Evolutionary conservation across 1,140 invertebrate genomes (phyloP), one percentile per base, ranked within the genome.

Genomic region (Musca domestica): DNA sequence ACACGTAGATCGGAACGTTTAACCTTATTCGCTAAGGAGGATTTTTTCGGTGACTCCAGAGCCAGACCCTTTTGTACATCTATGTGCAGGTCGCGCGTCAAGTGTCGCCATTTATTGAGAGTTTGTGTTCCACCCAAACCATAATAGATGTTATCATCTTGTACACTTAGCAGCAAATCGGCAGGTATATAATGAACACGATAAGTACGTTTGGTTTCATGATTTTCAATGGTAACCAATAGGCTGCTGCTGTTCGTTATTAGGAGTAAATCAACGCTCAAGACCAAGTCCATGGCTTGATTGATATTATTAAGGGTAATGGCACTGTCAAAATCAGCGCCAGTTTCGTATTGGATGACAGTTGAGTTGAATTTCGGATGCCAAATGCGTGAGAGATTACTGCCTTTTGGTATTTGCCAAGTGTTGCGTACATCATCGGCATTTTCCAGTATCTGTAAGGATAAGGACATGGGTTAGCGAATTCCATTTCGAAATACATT

Each of bases 1-100:
- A 82, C 87, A 83, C 91, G 92, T 72, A 93, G 86, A 76, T 94
- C 93, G n/a, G 88, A 90, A 71, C 89, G 86, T 0, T 90, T 87
- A 4, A 92, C 83, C 82, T 92, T 92, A 1, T 74, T 34, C 14
- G 19, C 6, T 69, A 68, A 41, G 27, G 23, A 19, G 12, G 64
- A 87, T 76, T 88, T 88, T 15, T 86, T 86, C 72, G 88, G 88
- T 66, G 86, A 87, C 74, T 87, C 85, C 66, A 86, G 83, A 70
- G 82, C 87, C 74, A 88, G 89, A 69, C 87, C 95, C 84, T 98
- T 98, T 77, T 95, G 91, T 69, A 98, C 85, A 83, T 99, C 97
- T 56, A 96, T 90, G 64, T 93, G 87, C 20, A 98, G 82, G 77
- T 98, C 95, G 64, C 97, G 86, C 0, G 94, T 94, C 3, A 98